A percentile compares a stretch with the other conserved stretches of the same genome.
phyloP scores from a whole-genome alignment of 2,113 vertebrate genomes.

The Dendrocopos noguchii region DNA sequence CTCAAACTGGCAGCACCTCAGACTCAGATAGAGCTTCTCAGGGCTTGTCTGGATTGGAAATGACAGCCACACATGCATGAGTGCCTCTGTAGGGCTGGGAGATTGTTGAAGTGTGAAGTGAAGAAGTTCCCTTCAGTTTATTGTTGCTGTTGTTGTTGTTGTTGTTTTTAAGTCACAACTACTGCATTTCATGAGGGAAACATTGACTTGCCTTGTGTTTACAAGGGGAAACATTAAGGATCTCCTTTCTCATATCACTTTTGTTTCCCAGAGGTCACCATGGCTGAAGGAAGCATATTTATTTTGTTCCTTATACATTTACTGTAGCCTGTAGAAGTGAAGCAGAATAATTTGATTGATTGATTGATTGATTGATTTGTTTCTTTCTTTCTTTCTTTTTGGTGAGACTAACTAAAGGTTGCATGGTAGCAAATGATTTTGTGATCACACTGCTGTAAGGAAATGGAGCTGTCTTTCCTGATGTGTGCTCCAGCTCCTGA shows the following conservation, averaged over 20 bases:
- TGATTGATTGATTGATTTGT: too few species aligned
- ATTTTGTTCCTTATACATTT: slow-evolving; percentile 54
- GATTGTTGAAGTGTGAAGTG: slow-evolving; percentile 66
- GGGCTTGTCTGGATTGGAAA: slow-evolving; percentile 69
- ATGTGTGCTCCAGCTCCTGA: slow-evolving; percentile 48
- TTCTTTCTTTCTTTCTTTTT: too few species aligned
- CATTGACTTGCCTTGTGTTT: slow-evolving; percentile 24
- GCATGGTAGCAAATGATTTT: slow-evolving; percentile 57
- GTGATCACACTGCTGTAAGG: slow-evolving; percentile 64
- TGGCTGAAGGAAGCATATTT: slow-evolving; percentile 48
- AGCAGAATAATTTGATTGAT: slow-evolving; percentile 59
- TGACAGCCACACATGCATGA: slow-evolving; percentile 71
- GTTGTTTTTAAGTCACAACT: slow-evolving; percentile 34
- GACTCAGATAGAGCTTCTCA: slow-evolving; percentile 64
- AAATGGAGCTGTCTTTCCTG: slow-evolving; percentile 64
- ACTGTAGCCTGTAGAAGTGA: slow-evolving; percentile 66
- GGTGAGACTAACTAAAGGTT: slow-evolving; percentile 54
- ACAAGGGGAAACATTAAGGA: slow-evolving; percentile 37
- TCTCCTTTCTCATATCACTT: slow-evolving; percentile 46
- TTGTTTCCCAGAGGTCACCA: slow-evolving; percentile 36
- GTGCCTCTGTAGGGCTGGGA: slow-evolving; percentile 57
- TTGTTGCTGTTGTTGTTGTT: not conserved
- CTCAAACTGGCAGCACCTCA: slow-evolving; percentile 69
- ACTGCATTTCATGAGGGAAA: slow-evolving; percentile 56
- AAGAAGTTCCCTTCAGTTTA: slow-evolving; percentile 64